Evolutionary conservation across 2,797 vertebrate species (phyloP).

Genomic region (Hafferia zeledoni): DNA sequence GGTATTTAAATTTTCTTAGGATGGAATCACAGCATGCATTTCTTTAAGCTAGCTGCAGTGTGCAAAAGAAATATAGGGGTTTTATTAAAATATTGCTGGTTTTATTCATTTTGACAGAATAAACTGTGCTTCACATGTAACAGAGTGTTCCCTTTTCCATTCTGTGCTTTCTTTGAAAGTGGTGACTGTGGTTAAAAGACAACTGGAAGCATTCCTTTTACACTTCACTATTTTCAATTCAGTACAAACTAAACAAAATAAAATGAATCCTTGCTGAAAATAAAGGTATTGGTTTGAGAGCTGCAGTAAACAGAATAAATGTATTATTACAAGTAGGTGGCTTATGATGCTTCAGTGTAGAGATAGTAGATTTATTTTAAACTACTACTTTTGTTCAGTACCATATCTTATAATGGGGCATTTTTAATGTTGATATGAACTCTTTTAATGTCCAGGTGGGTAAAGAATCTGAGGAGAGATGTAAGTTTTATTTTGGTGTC

Average conservation of each 20-base stretch:
- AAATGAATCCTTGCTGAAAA: background rate
- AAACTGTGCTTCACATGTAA: background rate
- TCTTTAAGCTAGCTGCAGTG: background rate
- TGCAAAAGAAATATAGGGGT: background rate
- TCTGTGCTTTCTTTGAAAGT: background rate
- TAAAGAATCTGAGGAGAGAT: background rate
- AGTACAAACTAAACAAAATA: background rate
- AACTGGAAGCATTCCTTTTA: background rate
- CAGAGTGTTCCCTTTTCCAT: background rate
- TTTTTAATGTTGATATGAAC: background rate
- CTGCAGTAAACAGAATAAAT: background rate
- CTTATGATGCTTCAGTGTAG: background rate
- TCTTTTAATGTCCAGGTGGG: background rate
- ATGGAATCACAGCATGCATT: background rate
- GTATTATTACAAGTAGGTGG: background rate
- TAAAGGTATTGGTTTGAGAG: background rate
- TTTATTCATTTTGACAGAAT: constrained; percentile 11
- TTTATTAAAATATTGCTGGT: constrained; percentile 19
- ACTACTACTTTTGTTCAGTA: background rate
- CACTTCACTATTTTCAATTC: background rate
- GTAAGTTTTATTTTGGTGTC: background rate
- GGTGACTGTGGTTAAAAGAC: background rate
- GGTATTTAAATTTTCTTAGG: background rate
- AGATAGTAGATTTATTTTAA: background rate
- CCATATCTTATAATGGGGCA: background rate